These are phyloP conservation scores for Sanderia malayensis DNA, from an alignment of 30 jellyfish, hydroid and myxozoan species.

Conservation along the genomic window DNA sequence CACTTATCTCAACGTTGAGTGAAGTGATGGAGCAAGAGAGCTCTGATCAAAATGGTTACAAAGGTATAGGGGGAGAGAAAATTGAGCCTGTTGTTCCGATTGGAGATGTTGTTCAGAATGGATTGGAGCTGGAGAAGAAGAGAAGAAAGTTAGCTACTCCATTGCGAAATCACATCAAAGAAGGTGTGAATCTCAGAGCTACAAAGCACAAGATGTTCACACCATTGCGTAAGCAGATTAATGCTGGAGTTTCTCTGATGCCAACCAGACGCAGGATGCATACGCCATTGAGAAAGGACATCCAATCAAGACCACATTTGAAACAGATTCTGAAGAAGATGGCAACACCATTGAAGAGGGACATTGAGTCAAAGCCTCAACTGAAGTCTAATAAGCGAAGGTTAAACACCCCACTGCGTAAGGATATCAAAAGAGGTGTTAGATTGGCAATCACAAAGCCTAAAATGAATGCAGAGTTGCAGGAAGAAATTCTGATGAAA, in stretches of 20 bases:
- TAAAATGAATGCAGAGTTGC: conserved; percentile 5
- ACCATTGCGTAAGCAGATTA: conserved; percentile 34
- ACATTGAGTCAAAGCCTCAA: conserved; percentile 40
- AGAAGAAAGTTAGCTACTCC: conserved; percentile 39
- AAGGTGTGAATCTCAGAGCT: conserved; percentile 3
- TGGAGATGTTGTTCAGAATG: background rate
- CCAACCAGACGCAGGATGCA: conserved; percentile 33
- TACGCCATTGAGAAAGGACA: conserved; percentile 50
- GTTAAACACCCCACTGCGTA: conserved; percentile 66
- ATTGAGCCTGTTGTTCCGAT: background rate
- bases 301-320: conserved; percentile 21
- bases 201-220: conserved; percentile 52
- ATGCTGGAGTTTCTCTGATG: background rate
- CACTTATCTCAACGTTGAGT: conserved; percentile 16
- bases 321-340: conserved; percentile 42
- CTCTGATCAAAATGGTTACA: background rate
- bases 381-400: conserved; percentile 56
- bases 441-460: conserved; percentile 46
- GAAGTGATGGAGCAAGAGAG: background rate
- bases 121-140: no score
- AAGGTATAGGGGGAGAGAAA: no score
- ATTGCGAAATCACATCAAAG: conserved; percentile 17
- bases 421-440: conserved; percentile 49
- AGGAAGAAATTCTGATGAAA: conserved; percentile 37
- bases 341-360: conserved; percentile 59